These are phyloP conservation scores for Babyrousa celebensis DNA, from an alignment of 2,797 vertebrate species.

Conservation along the genomic window DNA sequence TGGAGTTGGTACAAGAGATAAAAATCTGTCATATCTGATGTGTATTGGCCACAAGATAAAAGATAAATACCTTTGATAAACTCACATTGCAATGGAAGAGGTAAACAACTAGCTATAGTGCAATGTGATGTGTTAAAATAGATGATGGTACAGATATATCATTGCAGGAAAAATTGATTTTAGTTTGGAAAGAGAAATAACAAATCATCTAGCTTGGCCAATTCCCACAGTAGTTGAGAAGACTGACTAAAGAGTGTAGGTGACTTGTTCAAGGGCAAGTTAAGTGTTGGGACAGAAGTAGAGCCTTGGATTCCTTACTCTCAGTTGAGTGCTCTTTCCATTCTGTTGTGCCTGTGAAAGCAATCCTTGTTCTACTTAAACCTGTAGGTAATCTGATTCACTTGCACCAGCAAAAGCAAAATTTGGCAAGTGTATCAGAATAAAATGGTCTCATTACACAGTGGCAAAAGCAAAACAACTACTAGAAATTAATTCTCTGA, in stretches of 20 bases:
- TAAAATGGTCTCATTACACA: conserved; percentile 7
- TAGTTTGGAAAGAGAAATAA: neutral
- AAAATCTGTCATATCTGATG: neutral
- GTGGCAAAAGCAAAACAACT: neutral
- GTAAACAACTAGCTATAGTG: neutral
- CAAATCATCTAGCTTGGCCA: neutral
- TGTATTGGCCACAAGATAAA: neutral
- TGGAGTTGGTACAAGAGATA: neutral
- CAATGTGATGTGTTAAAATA: neutral
- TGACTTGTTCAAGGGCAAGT: neutral
- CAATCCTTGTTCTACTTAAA: neutral
- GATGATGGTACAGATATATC: neutral
- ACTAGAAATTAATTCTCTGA: neutral
- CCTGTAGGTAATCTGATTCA: neutral
- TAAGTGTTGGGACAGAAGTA: neutral
- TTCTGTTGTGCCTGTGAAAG: neutral
- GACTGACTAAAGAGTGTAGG: neutral
- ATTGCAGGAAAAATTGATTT: neutral
- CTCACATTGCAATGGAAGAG: neutral
- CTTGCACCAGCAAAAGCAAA: neutral
- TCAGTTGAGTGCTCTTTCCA: neutral
- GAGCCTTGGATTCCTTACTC: too few relatives aligned
- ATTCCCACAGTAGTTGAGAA: neutral
- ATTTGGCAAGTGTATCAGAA: neutral
- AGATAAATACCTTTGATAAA: neutral